Evolutionary conservation across 2,888 invertebrate species (phyloP).

Genomic region (Actias luna): DNA sequence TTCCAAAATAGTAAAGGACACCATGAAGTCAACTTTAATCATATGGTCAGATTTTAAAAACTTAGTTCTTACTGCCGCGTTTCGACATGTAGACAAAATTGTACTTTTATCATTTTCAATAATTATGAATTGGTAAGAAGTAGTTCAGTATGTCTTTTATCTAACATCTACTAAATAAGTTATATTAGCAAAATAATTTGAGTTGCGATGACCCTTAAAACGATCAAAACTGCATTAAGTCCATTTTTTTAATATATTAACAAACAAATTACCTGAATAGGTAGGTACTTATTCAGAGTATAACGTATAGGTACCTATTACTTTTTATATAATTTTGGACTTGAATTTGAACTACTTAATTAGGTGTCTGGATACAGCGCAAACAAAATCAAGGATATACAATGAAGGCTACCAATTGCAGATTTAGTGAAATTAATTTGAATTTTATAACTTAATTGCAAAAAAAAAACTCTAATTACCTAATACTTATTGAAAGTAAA

Average conservation of each 20-base stretch:
- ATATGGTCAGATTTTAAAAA: not conserved
- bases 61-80: not conserved
- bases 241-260: not conserved
- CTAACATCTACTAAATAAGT: not conserved
- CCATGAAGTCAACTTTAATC: not conserved
- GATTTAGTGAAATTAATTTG: constrained; percentile 3
- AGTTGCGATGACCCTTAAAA: constrained; percentile 12
- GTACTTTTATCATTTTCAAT: not conserved
- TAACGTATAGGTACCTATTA: not conserved
- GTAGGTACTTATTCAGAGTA: not conserved
- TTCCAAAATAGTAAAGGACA: not conserved
- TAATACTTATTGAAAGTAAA: not conserved
- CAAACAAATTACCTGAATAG: not conserved
- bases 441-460: not conserved
- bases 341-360: no score
- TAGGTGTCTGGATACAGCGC: no score
- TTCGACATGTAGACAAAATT: not conserved
- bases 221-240: constrained; percentile 8
- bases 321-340: constrained; percentile 5
- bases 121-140: not conserved
- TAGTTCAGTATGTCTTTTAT: not conserved
- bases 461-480: not conserved
- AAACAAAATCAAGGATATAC: not conserved
- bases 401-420: constrained; percentile 5
- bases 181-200: not conserved